phyloP scores from a whole-genome alignment of 2,888 invertebrate species.

The Cryptus armator region DNA sequence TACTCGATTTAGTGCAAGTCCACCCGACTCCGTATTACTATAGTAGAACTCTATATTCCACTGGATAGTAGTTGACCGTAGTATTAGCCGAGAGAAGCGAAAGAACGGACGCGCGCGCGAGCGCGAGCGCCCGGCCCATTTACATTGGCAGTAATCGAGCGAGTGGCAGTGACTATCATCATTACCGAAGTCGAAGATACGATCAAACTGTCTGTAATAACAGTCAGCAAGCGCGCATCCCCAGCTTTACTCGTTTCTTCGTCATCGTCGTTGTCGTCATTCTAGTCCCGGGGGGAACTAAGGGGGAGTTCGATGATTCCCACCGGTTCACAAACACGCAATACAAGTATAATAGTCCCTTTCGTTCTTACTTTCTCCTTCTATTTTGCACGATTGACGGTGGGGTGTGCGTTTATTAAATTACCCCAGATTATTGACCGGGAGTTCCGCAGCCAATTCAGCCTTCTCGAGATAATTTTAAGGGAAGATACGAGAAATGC shows the following conservation, averaged over 20 bases:
- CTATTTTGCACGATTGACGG: conserved; percentile 54
- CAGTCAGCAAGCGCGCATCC: conserved; percentile 72
- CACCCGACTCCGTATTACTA: not conserved
- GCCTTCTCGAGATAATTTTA: conserved; percentile 68
- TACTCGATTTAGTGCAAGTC: conserved; percentile 44
- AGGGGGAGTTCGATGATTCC: conserved; percentile 14
- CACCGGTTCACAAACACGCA: not conserved
- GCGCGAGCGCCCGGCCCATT: conserved; percentile 71
- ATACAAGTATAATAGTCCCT: not conserved
- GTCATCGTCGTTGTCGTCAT: conserved; percentile 46
- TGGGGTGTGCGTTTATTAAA: conserved; percentile 82
- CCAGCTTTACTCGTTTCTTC: conserved; percentile 42
- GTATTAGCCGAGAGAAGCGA: conserved; percentile 43
- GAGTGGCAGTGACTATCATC: conserved; percentile 79
- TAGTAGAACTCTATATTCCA: not conserved
- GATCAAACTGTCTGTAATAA: conserved; percentile 84
- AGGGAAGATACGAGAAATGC: conserved; percentile 60
- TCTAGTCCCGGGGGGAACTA: conserved; percentile 12
- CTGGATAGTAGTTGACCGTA: conserved; percentile 30
- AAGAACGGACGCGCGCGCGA: conserved; percentile 21
- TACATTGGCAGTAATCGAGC: conserved; percentile 81
- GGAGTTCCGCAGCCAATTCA: conserved; percentile 69
- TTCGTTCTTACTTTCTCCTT: conserved; percentile 15
- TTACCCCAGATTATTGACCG: conserved; percentile 83
- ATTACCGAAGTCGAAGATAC: conserved; percentile 81